Conservation (phyloP, 2,113 vertebrate genomes). For the Pipra filicauda region DNA sequence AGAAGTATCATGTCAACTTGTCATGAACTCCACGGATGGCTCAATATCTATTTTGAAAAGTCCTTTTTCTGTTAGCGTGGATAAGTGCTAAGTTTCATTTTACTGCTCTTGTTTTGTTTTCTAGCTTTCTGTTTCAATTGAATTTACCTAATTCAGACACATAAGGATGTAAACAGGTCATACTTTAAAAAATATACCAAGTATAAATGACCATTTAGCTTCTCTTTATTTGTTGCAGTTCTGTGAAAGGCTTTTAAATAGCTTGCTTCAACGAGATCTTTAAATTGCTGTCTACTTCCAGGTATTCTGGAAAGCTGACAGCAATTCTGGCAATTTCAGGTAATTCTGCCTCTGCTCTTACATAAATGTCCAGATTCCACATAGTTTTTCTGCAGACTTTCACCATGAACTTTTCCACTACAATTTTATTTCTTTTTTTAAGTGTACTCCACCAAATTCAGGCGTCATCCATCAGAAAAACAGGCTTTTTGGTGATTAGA, state of each 20-base stretch:
- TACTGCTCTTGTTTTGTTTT: neutral
- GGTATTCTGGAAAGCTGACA: neutral
- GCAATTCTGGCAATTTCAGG: neutral
- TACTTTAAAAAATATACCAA: neutral
- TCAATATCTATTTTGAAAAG: neutral
- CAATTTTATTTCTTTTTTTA: neutral
- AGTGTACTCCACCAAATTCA: neutral
- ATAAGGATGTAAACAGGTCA: neutral
- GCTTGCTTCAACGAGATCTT: constrained; percentile 56
- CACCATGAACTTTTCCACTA: neutral
- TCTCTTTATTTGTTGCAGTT: constrained; percentile 67
- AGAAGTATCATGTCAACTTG: neutral
- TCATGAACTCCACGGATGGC: neutral
- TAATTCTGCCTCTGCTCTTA: neutral
- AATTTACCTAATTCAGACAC: neutral
- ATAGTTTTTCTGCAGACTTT: neutral
- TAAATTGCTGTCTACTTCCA: constrained; percentile 57
- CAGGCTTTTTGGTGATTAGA: neutral
- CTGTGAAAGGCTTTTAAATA: constrained; percentile 59
- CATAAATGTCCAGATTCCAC: neutral
- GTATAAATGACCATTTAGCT: constrained; percentile 8
- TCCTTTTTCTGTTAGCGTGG: neutral
- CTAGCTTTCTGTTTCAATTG: constrained; percentile 8
- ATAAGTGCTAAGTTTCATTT: neutral
- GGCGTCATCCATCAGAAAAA: neutral